Percentiles rank a stretch among this genome's conserved stretches.
Evolutionary conservation across 1,140 invertebrate species (phyloP).

Genomic region (Aphaenogaster rudis): DNA sequence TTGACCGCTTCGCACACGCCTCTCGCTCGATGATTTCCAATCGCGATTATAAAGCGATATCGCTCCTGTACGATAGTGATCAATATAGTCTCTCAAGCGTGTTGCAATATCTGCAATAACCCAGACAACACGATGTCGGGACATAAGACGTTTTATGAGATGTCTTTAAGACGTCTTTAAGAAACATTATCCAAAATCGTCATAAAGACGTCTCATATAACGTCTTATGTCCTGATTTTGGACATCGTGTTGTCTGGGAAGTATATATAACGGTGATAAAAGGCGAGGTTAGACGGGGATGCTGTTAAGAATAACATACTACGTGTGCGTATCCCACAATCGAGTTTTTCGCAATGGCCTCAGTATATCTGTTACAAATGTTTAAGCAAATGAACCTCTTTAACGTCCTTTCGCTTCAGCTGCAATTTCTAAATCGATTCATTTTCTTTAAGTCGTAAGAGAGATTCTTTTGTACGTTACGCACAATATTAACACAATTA

Average conservation of each 20-base stretch:
- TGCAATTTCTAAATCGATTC: not conserved
- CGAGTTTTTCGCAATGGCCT: constrained; percentile 63
- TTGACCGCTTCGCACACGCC: not conserved
- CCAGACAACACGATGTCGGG: too few species aligned
- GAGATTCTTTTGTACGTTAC: constrained; percentile 16
- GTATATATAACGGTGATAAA: not conserved
- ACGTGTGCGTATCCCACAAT: constrained; percentile 30
- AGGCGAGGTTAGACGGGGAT: not conserved
- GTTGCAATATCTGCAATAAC: not conserved
- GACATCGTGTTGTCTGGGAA: too few species aligned
- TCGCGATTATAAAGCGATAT: not conserved
- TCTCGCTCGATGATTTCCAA: not conserved
- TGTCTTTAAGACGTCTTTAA: too few species aligned
- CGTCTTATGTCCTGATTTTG: too few species aligned
- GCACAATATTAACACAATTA: constrained; percentile 16
- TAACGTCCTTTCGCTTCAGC: constrained; percentile 24
- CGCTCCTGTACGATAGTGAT: not conserved
- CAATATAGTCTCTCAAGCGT: not conserved
- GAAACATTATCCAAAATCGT: too few species aligned
- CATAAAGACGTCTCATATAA: too few species aligned
- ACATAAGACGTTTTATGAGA: too few species aligned
- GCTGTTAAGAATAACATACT: not conserved
- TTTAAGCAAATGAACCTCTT: constrained; percentile 31
- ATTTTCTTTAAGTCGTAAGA: not conserved
- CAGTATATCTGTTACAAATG: constrained; percentile 3